Evolutionary conservation across 2,113 vertebrate genomes (phyloP).

Genomic region (Pseudolaguvia tuberculata): DNA sequence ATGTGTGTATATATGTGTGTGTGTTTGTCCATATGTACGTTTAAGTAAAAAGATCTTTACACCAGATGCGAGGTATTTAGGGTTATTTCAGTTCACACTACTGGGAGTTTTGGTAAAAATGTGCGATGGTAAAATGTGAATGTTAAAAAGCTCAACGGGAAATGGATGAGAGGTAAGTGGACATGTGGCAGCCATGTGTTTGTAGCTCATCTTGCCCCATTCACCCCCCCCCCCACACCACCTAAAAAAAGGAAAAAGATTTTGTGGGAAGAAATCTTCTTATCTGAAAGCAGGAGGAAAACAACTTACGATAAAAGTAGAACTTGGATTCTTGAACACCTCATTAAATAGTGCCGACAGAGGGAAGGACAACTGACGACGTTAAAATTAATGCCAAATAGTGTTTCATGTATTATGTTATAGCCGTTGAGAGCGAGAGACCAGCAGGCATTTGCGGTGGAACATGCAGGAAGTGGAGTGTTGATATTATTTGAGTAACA

Average conservation of each 20-base stretch:
- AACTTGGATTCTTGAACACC: neutral
- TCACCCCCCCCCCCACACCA: too few relatives aligned
- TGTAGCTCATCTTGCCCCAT: constrained; percentile 12
- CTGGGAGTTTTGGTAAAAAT: neutral
- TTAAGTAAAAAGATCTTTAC: neutral
- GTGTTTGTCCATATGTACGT: neutral
- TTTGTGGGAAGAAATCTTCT: too few relatives aligned
- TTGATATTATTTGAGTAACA: constrained; percentile 21
- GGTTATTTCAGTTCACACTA: constrained; percentile 22
- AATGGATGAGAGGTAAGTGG: neutral
- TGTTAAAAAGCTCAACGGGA: neutral
- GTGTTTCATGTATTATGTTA: neutral
- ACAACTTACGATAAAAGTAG: constrained; percentile 16
- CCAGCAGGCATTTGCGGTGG: neutral
- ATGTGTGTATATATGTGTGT: neutral
- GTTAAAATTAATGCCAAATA: neutral
- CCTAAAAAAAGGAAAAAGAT: neutral
- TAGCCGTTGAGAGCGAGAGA: neutral
- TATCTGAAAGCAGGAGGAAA: neutral
- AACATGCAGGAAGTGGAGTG: constrained; percentile 14
- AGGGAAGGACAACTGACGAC: neutral
- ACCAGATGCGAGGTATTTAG: constrained; percentile 17
- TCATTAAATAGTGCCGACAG: neutral
- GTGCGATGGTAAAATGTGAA: constrained; percentile 23
- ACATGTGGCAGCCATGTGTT: constrained; percentile 49